Base-by-base conservation (phyloP, 2,113 vertebrate species). In the Neotoma lepida region DNA sequence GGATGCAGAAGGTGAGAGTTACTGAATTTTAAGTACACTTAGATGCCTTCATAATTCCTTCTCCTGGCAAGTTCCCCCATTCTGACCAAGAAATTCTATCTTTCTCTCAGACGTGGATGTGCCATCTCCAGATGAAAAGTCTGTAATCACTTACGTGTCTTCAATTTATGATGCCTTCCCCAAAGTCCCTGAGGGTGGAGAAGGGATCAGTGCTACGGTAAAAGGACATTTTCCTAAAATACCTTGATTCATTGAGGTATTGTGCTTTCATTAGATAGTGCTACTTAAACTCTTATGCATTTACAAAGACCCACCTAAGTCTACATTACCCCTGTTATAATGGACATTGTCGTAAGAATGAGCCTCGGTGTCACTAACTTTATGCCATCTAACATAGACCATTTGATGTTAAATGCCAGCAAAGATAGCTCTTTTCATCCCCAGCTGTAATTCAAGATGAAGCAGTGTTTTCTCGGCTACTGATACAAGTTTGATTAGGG, bases 151-250 rank as follows among this genome's bases (percentile, higher is more conserved):
- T 85, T 99, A 99, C 0, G 99, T 99, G 97, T 99, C 99, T 96
- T 99, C 99, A 46, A 99, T 99, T 98, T 99, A 99, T 2, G 99
- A 99, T 98, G 99, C 99, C 98, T 99, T 99, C 97, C 99, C 99
- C 88, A 99, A 99, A 98, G 99, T 99, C 97, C 99, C 99, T 0
- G 99, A 99, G 97, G 99, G 99, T 97, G 99, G 99, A 98, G 99
- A 99, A 95, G 99, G 99, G 97, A 98, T 99, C 97, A 97, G 98
- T 2, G 99, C 99, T 94, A 99, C 99, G 0, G 99, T 99, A 98
- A 96, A 99, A 95, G 49, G 74, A 82, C 35, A 66, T 56, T 95
- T 93, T 76, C 64, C 74, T 86, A 61, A 87, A 94, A 74, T 61
- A 58, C 44, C 49, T 85, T 70, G 9, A 49, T 85, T 93, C 49